These are phyloP conservation scores for Catalaphyllia jardinei DNA, from an alignment of 64 coral and sea anemone species.

Conservation along the genomic window DNA sequence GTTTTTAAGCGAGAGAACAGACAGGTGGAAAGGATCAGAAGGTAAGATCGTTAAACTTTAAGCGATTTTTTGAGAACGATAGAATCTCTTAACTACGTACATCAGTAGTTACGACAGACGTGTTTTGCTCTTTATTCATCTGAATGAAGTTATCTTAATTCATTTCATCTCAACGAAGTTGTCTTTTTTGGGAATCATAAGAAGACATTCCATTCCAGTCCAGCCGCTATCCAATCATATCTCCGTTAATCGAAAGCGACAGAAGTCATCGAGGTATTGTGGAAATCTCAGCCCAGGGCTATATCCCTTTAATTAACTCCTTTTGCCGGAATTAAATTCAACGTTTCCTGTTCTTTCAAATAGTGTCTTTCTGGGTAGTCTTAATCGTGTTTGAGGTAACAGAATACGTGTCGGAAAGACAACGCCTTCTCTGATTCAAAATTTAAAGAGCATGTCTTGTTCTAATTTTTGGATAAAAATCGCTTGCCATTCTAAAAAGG, in stretches of 20 bases:
- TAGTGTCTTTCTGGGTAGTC: neutral
- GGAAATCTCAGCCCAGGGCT: neutral
- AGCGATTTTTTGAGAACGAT: neutral
- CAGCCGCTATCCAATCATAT: no score
- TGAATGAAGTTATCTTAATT: no score
- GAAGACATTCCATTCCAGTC: no score
- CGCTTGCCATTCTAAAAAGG: no score
- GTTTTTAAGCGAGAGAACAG: constrained; percentile 23
- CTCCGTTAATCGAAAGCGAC: neutral
- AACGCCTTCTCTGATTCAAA: neutral
- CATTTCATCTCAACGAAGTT: no score
- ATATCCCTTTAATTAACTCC: neutral
- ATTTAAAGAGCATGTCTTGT: neutral
- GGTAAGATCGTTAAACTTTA: neutral
- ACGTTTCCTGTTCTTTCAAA: constrained; percentile 2
- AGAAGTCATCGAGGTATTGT: neutral
- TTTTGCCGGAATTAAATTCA: neutral
- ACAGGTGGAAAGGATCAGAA: neutral
- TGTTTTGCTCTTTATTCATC: no score
- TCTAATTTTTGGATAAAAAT: neutral
- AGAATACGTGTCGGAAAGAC: neutral
- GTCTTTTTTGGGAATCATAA: no score
- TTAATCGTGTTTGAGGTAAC: constrained; percentile 16
- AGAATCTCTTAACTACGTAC: neutral
- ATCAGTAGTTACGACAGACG: no score